These are phyloP conservation scores for Drosophila suzukii DNA, from an alignment of 1,140 invertebrate genomes.

Conservation along the genomic window DNA sequence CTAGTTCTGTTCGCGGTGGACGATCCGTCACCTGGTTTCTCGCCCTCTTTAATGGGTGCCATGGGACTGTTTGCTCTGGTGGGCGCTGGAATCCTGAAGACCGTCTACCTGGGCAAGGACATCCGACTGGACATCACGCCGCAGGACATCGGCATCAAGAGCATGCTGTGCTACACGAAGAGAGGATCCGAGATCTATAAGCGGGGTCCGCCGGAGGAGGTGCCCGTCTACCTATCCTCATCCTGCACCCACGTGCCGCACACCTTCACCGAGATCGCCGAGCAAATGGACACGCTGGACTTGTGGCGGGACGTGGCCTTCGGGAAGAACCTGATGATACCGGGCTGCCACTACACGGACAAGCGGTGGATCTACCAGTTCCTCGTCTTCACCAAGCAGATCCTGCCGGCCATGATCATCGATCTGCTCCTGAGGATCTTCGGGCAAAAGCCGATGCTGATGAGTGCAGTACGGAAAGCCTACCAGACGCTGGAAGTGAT, in stretches of 20 bases:
- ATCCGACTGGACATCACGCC: slow-evolving; percentile 67
- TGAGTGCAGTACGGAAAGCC: slow-evolving; percentile 59
- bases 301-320: slow-evolving; percentile 56
- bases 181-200: slow-evolving; percentile 33
- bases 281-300: slow-evolving; percentile 43
- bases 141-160: slow-evolving; percentile 68
- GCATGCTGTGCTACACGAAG: slow-evolving; percentile 49
- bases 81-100: slow-evolving; percentile 67
- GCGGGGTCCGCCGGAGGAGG: slow-evolving; percentile 37
- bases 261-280: slow-evolving; percentile 54
- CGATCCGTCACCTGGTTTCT: slow-evolving; percentile 68
- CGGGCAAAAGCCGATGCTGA: slow-evolving; percentile 47
- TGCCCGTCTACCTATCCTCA: slow-evolving; percentile 60
- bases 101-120: slow-evolving; percentile 51
- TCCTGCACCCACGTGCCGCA: slow-evolving; percentile 41
- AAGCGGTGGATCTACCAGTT: slow-evolving; percentile 59
- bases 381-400: slow-evolving; percentile 63
- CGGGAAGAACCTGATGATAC: slow-evolving; percentile 56
- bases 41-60: slow-evolving; percentile 74
- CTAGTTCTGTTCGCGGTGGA: slow-evolving; percentile 60
- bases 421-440: slow-evolving; percentile 49
- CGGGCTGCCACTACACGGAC: slow-evolving; percentile 57
- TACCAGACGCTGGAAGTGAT: slow-evolving; percentile 73
- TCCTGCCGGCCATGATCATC: slow-evolving; percentile 59
- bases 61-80: slow-evolving; percentile 74